Conservation (phyloP, 2,113 vertebrate genomes). For the Eulemur rufifrons region DNA sequence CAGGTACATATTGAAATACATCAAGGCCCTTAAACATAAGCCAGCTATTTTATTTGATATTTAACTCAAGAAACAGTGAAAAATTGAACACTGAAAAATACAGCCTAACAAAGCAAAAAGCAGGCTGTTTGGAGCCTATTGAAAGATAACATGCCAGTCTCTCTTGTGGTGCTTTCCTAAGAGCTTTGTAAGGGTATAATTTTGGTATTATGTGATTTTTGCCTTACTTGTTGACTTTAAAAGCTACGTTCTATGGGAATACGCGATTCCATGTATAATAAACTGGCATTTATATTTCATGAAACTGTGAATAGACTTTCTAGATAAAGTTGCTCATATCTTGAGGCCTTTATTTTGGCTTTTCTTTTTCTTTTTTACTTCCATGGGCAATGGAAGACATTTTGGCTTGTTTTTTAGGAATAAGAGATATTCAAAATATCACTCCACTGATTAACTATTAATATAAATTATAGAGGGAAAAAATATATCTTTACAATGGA, state of each 20-base stretch:
- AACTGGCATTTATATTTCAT: not conserved
- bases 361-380: not conserved
- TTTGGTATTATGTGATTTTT: not conserved
- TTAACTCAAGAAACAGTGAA: not conserved
- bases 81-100: not conserved
- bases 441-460: not conserved
- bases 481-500: not conserved
- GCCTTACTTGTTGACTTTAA: not conserved
- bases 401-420: constrained; percentile 38
- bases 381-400: not conserved
- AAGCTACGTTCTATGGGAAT: not conserved
- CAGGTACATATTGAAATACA: not conserved
- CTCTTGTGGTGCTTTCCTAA: not conserved
- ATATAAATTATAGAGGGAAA: not conserved
- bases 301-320: not conserved
- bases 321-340: not conserved
- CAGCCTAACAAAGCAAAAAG: not conserved
- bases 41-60: not conserved
- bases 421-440: not conserved
- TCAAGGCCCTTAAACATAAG: not conserved
- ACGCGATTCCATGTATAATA: not conserved
- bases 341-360: constrained; percentile 15
- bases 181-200: not conserved
- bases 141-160: not conserved
- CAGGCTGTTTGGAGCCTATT: not conserved